phyloP scores from a whole-genome alignment of 2,113 vertebrate genomes.

The Pavo muticus region DNA sequence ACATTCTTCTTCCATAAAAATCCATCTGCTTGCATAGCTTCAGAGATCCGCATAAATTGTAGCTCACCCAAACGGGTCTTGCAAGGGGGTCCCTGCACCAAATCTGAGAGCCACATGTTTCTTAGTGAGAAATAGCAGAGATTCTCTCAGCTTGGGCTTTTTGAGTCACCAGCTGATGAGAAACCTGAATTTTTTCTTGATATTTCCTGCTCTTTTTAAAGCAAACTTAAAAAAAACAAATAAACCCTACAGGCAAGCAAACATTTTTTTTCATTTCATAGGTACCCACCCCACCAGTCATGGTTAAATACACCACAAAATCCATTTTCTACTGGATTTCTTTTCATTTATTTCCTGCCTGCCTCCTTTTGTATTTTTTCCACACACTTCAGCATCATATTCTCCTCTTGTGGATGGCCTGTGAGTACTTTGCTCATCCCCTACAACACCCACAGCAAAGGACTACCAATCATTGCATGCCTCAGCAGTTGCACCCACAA shows the following conservation, averaged over 20 bases:
- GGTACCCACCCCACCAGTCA: not conserved
- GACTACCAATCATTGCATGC: not conserved
- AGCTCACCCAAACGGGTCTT: not conserved
- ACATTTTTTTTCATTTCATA: conserved; percentile 44
- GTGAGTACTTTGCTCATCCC: not conserved
- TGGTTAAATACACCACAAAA: conserved; percentile 50
- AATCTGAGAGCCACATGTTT: conserved; percentile 34
- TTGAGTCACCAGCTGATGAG: conserved; percentile 56
- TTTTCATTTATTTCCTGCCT: conserved; percentile 53
- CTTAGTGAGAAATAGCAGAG: conserved; percentile 41
- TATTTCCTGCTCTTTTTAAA: conserved; percentile 45
- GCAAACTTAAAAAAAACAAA: not conserved
- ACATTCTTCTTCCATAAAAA: conserved; percentile 47
- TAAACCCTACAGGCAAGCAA: not conserved
- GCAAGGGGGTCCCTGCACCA: conserved; percentile 23
- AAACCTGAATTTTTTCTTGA: conserved; percentile 30
- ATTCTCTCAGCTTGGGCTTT: conserved; percentile 33
- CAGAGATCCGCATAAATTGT: conserved; percentile 33
- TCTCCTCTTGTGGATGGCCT: conserved; percentile 28
- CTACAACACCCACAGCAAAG: not conserved
- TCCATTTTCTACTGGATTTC: conserved; percentile 51
- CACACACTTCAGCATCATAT: not conserved
- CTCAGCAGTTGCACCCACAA: not conserved
- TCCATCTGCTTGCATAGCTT: conserved; percentile 44
- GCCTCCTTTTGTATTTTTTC: not conserved